phyloP scores from a whole-genome alignment of 1,140 invertebrate species.

The Conopomorpha cramerella region DNA sequence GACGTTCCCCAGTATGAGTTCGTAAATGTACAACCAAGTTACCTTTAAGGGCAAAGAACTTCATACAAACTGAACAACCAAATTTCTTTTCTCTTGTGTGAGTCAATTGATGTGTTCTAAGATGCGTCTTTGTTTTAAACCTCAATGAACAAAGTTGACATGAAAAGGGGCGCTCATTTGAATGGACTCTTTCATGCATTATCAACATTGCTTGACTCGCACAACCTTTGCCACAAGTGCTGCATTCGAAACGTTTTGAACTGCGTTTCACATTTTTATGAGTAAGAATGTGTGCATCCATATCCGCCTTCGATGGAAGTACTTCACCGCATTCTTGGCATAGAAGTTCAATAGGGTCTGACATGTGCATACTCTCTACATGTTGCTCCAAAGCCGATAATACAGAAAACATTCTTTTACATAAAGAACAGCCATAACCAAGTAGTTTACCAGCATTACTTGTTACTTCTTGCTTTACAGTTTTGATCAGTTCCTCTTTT shows the following conservation, averaged over 20 bases:
- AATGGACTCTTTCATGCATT: slow-evolving; percentile 63
- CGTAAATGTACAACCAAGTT: slow-evolving; percentile 54
- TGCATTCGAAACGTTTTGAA: slow-evolving; percentile 39
- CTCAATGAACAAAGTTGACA: slow-evolving; percentile 58
- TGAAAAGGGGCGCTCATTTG: slow-evolving; percentile 58
- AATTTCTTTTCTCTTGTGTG: slow-evolving; percentile 60
- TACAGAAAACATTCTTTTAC: slow-evolving; percentile 54
- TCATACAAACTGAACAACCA: slow-evolving; percentile 60
- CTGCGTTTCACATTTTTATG: slow-evolving; percentile 31
- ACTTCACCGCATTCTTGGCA: slow-evolving; percentile 33
- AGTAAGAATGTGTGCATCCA: slow-evolving; percentile 20
- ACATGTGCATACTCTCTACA: slow-evolving; percentile 42
- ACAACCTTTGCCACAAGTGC: slow-evolving; percentile 48
- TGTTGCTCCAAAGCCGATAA: slow-evolving; percentile 46
- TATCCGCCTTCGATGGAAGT: slow-evolving; percentile 22
- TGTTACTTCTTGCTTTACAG: slow-evolving; percentile 33
- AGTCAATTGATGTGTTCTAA: slow-evolving; percentile 59
- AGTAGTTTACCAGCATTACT: slow-evolving; percentile 36
- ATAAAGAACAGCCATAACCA: slow-evolving; percentile 54
- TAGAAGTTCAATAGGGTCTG: slow-evolving; percentile 22
- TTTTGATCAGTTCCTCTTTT: slow-evolving; percentile 41
- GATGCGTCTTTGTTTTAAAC: slow-evolving; percentile 62
- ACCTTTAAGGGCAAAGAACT: slow-evolving; percentile 54
- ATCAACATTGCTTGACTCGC: slow-evolving; percentile 60
- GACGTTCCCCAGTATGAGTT: slow-evolving; percentile 64